phyloP scores from a whole-genome alignment of 1,140 invertebrate species.

The Condylostylus longicornis region DNA sequence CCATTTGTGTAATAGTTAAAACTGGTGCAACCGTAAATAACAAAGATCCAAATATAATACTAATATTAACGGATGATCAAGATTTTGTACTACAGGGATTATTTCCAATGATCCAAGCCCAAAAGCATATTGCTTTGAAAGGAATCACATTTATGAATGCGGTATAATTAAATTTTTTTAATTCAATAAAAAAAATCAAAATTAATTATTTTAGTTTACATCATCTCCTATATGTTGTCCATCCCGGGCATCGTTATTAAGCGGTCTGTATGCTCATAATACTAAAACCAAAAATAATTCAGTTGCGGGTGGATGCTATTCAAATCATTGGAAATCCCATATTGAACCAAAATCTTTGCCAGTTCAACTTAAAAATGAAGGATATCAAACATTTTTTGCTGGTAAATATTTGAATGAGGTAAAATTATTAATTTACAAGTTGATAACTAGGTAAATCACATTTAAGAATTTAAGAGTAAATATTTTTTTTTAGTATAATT shows the following conservation, averaged over 20 bases:
- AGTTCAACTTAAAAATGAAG: constrained; percentile 37
- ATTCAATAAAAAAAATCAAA: constrained; percentile 3
- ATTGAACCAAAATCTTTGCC: constrained; percentile 54
- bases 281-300: constrained; percentile 66
- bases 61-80: constrained; percentile 76
- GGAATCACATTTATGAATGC: constrained; percentile 58
- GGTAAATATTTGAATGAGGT: constrained; percentile 78
- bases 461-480: too few relatives aligned
- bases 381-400: constrained; percentile 67
- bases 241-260: constrained; percentile 70
- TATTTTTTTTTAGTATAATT: constrained; percentile 44
- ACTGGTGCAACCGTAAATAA: too few relatives aligned
- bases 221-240: constrained; percentile 78
- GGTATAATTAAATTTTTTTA: constrained; percentile 41
- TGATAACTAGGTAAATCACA: constrained; percentile 2
- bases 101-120: constrained; percentile 49
- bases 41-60: constrained; percentile 64
- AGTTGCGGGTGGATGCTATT: constrained; percentile 57
- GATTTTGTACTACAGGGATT: constrained; percentile 61
- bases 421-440: constrained; percentile 4
- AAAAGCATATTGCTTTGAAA: constrained; percentile 41
- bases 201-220: constrained; percentile 42
- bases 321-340: constrained; percentile 44
- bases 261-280: constrained; percentile 74
- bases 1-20: too few relatives aligned